A percentile compares a stretch with the other conserved stretches of the same genome.
Conservation (phyloP, 2,113 vertebrate genomes). For the Centropus bengalensis region DNA sequence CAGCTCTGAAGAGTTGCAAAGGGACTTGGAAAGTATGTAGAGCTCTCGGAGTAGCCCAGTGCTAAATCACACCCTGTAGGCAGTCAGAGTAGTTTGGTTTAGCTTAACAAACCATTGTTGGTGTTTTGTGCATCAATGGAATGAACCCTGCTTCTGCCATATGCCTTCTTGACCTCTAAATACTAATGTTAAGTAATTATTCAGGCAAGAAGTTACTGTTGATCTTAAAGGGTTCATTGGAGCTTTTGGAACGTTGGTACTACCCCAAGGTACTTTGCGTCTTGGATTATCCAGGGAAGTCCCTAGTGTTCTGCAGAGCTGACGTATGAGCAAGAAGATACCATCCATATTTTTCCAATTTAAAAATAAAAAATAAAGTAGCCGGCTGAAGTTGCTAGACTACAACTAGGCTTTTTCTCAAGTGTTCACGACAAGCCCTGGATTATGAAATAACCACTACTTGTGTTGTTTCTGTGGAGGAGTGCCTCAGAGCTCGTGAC, state of each 20-base stretch:
- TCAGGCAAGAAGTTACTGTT: not conserved
- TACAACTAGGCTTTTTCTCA: not conserved
- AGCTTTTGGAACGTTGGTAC: not conserved
- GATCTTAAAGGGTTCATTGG: not conserved
- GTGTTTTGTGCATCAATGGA: rapidly evolving
- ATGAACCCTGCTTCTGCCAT: not conserved
- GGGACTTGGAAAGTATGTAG: not conserved
- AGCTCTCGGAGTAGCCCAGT: not conserved
- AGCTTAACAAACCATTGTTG: not conserved
- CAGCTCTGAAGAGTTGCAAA: not conserved
- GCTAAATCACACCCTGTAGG: not conserved
- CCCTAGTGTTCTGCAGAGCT: not conserved
- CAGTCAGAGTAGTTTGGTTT: not conserved
- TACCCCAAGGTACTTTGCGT: not conserved
- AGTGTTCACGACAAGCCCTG: not conserved
- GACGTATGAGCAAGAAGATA: not conserved
- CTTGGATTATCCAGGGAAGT: not conserved
- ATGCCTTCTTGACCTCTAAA: not conserved
- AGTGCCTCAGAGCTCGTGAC: not conserved
- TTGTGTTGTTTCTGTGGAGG: not conserved
- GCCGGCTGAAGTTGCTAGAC: not conserved
- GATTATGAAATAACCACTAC: not conserved
- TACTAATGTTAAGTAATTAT: not conserved
- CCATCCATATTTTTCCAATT: not conserved
- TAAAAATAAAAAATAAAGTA: not conserved